phyloP scores from a whole-genome alignment of 2,113 vertebrate species.

The Dipodomys ordii region DNA sequence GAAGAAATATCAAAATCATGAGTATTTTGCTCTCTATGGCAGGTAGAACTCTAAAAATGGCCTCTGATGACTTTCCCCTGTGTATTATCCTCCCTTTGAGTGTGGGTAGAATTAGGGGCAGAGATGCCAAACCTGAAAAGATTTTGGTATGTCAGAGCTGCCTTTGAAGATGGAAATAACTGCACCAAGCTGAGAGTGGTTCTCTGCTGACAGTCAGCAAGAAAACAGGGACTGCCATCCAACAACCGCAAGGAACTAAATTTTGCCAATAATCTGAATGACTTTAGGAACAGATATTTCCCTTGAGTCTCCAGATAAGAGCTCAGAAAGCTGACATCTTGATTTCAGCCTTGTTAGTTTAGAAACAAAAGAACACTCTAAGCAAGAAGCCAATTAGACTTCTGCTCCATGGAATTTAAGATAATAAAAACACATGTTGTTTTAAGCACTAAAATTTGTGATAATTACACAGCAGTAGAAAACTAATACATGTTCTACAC shows the following conservation, averaged over 20 bases:
- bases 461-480: conserved; percentile 19
- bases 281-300: not conserved
- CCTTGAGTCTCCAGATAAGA: not conserved
- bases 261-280: conserved; percentile 32
- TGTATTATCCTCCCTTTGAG: not conserved
- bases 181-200: not conserved
- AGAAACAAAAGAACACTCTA: not conserved
- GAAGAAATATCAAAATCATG: not conserved
- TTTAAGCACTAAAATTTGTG: not conserved
- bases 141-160: not conserved
- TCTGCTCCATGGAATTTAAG: conserved; percentile 30
- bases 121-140: not conserved
- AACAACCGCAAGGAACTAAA: not conserved
- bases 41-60: conserved; percentile 26
- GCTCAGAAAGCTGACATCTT: not conserved
- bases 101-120: not conserved
- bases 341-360: conserved; percentile 24
- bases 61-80: not conserved
- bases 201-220: not conserved
- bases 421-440: conserved; percentile 28
- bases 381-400: not conserved
- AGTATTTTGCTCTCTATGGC: not conserved
- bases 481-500: conserved; percentile 7
- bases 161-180: not conserved
- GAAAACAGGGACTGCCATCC: not conserved